Evolutionary conservation across 2,888 invertebrate species (phyloP).

Genomic region (Pheosia gnoma): DNA sequence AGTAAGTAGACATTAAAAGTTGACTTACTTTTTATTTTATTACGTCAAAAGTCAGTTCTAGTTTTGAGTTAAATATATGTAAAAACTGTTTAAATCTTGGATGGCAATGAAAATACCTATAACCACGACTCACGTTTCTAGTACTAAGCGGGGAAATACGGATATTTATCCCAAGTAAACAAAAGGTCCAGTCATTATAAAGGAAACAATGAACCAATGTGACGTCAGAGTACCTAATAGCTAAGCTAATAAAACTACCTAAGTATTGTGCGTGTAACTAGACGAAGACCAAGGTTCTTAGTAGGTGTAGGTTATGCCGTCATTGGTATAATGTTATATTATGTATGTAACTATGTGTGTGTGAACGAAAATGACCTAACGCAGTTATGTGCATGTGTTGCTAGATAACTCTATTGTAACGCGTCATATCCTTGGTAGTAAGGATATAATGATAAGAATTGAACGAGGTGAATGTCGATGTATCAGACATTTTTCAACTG

Average conservation of each 20-base stretch:
- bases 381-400: background rate
- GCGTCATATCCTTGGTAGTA: too few species aligned
- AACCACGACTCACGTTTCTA: too few species aligned
- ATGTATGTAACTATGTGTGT: background rate
- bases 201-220: background rate
- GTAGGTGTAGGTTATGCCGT: background rate
- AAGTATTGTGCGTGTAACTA: background rate
- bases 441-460: too few species aligned
- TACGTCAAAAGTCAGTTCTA: too few species aligned
- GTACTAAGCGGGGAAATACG: background rate
- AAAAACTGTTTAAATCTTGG: too few species aligned
- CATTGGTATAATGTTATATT: background rate
- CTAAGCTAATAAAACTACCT: background rate
- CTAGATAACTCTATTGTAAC: too few species aligned
- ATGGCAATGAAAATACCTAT: too few species aligned
- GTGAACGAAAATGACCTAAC: background rate
- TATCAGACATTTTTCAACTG: too few species aligned
- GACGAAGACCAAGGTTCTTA: background rate
- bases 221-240: background rate
- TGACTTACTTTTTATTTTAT: too few species aligned
- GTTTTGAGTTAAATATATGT: too few species aligned
- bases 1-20: too few species aligned
- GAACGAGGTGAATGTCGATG: too few species aligned
- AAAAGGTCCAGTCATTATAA: background rate
- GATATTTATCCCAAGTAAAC: background rate